Conservation (phyloP, 1,140 invertebrate genomes). For the Hypothenemus hampei region DNA sequence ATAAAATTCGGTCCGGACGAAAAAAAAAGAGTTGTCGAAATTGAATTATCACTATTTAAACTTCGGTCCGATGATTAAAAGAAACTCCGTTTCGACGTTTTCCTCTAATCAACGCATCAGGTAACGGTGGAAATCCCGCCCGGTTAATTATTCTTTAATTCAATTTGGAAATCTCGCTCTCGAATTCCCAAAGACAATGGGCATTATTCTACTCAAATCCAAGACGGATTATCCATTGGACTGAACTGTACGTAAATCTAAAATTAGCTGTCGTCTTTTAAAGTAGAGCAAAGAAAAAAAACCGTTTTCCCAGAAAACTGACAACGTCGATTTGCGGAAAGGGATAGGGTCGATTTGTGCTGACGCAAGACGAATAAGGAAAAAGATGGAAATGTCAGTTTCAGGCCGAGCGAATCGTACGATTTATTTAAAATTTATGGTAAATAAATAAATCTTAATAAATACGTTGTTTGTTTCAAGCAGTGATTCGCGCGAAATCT, state of each 20-base stretch:
- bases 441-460: slow-evolving; percentile 30
- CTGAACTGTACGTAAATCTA: no score
- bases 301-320: no score
- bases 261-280: no score
- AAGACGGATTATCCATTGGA: no score
- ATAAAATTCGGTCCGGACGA: no score
- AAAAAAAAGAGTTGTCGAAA: no score
- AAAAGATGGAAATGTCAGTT: slow-evolving; percentile 26
- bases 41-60: no score
- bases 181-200: neutral
- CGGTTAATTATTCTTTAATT: slow-evolving; percentile 8
- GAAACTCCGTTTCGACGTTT: no score
- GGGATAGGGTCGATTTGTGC: slow-evolving; percentile 14
- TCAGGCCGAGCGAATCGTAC: slow-evolving; percentile 12
- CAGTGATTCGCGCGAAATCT: no score
- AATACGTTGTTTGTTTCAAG: slow-evolving; percentile 26
- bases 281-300: no score
- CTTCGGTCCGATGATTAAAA: no score
- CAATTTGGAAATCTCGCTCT: slow-evolving; percentile 2
- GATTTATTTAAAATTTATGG: slow-evolving; percentile 30
- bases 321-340: slow-evolving; percentile 19
- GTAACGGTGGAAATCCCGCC: neutral
- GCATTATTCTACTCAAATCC: slow-evolving; percentile 1
- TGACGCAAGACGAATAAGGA: slow-evolving; percentile 27
- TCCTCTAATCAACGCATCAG: slow-evolving; percentile 1